phyloP scores from a whole-genome alignment of 2,797 vertebrate species.

The Lemur catta region DNA sequence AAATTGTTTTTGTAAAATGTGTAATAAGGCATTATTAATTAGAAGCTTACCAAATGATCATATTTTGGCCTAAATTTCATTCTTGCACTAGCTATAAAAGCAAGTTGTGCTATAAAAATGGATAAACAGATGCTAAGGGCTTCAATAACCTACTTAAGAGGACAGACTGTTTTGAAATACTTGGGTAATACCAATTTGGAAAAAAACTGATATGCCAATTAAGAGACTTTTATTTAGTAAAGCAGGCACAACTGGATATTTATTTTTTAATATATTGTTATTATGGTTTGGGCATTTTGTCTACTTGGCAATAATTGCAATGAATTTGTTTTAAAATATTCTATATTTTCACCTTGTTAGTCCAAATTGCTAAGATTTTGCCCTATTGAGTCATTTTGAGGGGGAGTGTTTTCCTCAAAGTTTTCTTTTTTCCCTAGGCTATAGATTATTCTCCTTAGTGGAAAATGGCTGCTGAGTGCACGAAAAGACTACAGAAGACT shows the following conservation, averaged over 20 bases:
- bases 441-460: not conserved
- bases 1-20: not conserved
- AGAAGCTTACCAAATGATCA: not conserved
- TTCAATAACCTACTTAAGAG: not conserved
- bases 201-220: not conserved
- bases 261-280: not conserved
- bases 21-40: not conserved
- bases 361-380: constrained; percentile 40
- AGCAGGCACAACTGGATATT: not conserved
- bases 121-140: not conserved
- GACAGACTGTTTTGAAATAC: constrained; percentile 9
- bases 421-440: constrained; percentile 37
- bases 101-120: not conserved
- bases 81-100: not conserved
- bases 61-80: constrained; percentile 23
- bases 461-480: constrained; percentile 14
- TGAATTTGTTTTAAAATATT: constrained; percentile 28
- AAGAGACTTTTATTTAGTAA: constrained; percentile 17
- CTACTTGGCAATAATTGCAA: constrained; percentile 26
- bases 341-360: not conserved
- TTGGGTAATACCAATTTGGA: not conserved
- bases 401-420: not conserved
- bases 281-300: not conserved
- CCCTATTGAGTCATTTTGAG: constrained; percentile 36
- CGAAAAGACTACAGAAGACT: not conserved